Base-by-base conservation (phyloP, 1,140 invertebrate genomes). In the Brachionus asplanchnoidis region DNA sequence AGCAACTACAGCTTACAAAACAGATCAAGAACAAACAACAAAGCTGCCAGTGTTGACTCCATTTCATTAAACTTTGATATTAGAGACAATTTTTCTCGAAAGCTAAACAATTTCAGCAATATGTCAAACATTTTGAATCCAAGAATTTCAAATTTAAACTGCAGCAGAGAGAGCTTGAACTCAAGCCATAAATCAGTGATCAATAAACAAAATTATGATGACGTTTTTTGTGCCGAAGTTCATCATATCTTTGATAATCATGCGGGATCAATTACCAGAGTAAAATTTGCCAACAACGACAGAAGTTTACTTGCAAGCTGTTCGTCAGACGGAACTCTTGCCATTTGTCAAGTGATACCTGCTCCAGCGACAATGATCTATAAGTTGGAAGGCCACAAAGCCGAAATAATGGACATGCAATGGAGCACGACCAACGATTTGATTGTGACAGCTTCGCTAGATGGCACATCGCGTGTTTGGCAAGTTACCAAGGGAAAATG, bases 261-360 rank as follows among this genome's bases (percentile, higher is more conserved):
- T 88, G 92, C 91, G 78, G 92, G 92, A 53, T 92, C 94, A 86
- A 90, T 95, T 14, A 93, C 93, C n/a, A 92, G 94, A 89, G 91
- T 95, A 3, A 94, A 94, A 89, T 96, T 96, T 92, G 94, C 94
- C 0, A 94, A 95, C 89, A 95, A 95, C 90, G 94, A 96, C 87
- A 92, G 92, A 82, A 93, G 93, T 5, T 92, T 93, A 86, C 90
- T 96, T 42, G 94, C 94, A 73, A 95, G 94, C 88, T 94, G 93
- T 28, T 95, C 94, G 2, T 89, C 93, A 78, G 95, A 96, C 90
- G 93, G 93, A 1, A 93, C 92, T 3, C 89, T 95, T 23, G 95
- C 94, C 1, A 93, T 96, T 73, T 95, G 94, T 90, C 93, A 95
- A 88, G 92, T 94, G 11, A 92, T 92, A 2, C 91, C 92, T 2